Conservation (phyloP, 1,140 invertebrate species). For the Rhizoglyphus robini region DNA sequence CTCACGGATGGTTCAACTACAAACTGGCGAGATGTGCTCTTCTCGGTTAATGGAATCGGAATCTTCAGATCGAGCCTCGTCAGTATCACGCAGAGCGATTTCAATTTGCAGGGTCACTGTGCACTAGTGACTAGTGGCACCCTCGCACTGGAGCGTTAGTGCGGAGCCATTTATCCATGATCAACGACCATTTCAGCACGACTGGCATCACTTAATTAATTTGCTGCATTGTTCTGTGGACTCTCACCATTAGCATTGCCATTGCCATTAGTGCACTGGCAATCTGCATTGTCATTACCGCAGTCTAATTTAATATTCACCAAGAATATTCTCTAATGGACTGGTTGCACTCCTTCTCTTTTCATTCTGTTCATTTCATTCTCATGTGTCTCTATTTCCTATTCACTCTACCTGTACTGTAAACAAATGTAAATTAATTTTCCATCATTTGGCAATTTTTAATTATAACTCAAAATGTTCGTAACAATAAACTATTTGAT, state of each 20-base stretch:
- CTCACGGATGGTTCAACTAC: too few species aligned
- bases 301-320: constrained; percentile 6
- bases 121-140: too few species aligned
- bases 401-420: neutral
- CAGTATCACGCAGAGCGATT: too few species aligned
- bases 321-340: constrained; percentile 13
- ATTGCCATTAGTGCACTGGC: neutral
- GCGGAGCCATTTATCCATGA: constrained; percentile 6
- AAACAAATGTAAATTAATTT: constrained; percentile 13
- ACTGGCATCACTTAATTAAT: constrained; percentile 13
- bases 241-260: neutral
- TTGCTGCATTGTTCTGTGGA: constrained; percentile 1
- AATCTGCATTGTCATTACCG: neutral
- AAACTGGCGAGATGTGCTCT: too few species aligned
- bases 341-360: too few species aligned
- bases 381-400: too few species aligned
- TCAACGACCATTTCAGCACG: constrained; percentile 14
- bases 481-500: too few species aligned
- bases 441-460: neutral
- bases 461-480: neutral
- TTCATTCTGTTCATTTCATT: too few species aligned
- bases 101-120: too few species aligned
- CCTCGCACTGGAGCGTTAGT: too few species aligned
- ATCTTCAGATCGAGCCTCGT: too few species aligned
- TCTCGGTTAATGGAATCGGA: too few species aligned